These are phyloP conservation scores for Torymus texanus DNA, from an alignment of 2,888 invertebrate genomes.

Conservation along the genomic window DNA sequence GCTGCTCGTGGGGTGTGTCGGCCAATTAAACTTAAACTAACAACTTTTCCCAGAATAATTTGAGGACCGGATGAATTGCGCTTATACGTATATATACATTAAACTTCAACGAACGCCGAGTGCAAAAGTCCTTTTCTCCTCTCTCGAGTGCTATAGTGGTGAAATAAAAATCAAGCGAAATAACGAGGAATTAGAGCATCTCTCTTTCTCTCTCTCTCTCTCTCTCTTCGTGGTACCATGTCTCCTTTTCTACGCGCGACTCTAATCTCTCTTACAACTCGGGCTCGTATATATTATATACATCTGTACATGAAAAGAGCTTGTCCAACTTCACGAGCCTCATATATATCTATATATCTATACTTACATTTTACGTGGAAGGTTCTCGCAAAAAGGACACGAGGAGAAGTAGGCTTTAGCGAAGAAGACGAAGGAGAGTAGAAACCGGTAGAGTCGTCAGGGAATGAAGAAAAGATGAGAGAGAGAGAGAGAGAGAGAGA, in stretches of 20 bases:
- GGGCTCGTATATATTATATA: no score
- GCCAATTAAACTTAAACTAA: conserved; percentile 25
- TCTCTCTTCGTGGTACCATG: no score
- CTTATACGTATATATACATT: no score
- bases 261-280: conserved; percentile 19
- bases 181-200: conserved; percentile 13
- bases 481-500: neutral
- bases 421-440: neutral
- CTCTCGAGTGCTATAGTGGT: neutral
- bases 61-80: neutral
- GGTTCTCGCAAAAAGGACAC: neutral
- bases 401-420: neutral
- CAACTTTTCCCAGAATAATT: conserved; percentile 19
- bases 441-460: neutral
- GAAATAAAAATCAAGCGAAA: conserved; percentile 9
- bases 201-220: no score
- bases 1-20: neutral
- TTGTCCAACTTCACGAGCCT: no score
- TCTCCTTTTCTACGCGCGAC: neutral
- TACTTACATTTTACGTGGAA: no score
- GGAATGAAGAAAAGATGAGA: neutral
- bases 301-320: no score
- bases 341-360: no score
- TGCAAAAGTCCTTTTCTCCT: neutral
- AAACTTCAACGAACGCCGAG: neutral